A percentile compares a stretch with the other conserved stretches of the same genome.
These are phyloP conservation scores for Trogon surrucura DNA, from an alignment of 2,113 vertebrate genomes.

Conservation along the genomic window DNA sequence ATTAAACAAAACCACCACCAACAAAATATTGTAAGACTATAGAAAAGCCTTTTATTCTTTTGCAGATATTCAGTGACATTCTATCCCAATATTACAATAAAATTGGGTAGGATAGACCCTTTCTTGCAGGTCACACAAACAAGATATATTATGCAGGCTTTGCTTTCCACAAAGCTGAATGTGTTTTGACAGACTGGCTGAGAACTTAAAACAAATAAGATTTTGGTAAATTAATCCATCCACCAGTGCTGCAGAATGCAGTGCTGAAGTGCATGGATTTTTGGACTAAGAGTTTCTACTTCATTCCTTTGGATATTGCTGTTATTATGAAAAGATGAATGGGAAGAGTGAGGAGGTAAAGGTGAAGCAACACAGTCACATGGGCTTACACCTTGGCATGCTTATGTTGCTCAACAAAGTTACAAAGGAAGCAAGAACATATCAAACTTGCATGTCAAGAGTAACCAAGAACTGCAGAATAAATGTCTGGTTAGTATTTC, in stretches of 20 bases:
- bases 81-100: not conserved
- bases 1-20: not conserved
- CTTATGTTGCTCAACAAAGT: not conserved
- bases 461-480: not conserved
- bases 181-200: not conserved
- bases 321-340: not conserved
- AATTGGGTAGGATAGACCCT: not conserved
- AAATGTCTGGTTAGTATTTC: not conserved
- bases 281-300: not conserved
- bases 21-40: not conserved
- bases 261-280: not conserved
- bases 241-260: not conserved
- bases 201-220: not conserved
- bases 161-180: not conserved
- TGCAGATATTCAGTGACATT: not conserved
- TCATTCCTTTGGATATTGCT: not conserved
- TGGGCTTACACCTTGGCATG: not conserved
- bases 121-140: not conserved
- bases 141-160: not conserved
- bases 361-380: not conserved
- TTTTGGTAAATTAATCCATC: constrained; percentile 8
- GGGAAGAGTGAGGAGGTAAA: not conserved
- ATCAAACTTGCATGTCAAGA: not conserved
- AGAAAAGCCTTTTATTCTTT: not conserved
- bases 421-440: not conserved